phyloP scores from a whole-genome alignment of 2,888 invertebrate species.

The Nezara viridula region DNA sequence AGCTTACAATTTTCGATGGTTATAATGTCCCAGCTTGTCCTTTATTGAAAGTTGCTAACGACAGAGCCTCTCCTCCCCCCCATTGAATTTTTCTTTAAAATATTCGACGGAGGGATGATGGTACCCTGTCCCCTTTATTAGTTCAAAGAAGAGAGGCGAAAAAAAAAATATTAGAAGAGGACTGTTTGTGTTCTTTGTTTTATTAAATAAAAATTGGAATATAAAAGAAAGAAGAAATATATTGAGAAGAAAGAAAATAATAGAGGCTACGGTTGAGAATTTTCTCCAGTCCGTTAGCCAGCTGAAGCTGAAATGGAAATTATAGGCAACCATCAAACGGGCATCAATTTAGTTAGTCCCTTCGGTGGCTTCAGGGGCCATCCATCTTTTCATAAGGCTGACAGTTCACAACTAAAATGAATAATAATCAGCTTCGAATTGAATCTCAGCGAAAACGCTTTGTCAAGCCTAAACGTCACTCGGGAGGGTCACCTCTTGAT shows the following conservation, averaged over 20 bases:
- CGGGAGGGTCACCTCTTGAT: not conserved
- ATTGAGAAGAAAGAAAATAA: slow-evolving; percentile 47
- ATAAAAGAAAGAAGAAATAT: slow-evolving; percentile 40
- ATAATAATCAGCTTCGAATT: not conserved
- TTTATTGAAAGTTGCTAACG: slow-evolving; percentile 11
- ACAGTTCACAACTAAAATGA: slow-evolving; percentile 24
- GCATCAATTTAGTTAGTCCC: slow-evolving; percentile 31
- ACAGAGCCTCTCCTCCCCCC: not conserved
- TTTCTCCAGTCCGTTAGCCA: slow-evolving; percentile 8
- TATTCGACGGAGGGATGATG: not conserved
- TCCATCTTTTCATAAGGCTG: not conserved
- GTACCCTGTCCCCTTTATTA: not conserved
- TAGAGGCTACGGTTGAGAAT: not conserved
- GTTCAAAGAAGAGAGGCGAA: slow-evolving; percentile 34
- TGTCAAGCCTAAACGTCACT: not conserved
- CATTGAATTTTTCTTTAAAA: slow-evolving; percentile 3
- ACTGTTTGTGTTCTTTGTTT: slow-evolving; percentile 51
- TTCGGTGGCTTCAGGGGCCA: not conserved
- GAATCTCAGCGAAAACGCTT: not conserved
- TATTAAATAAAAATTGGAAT: slow-evolving; percentile 48
- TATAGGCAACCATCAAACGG: slow-evolving; percentile 45
- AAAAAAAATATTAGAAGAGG: slow-evolving; percentile 19
- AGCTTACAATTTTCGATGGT: not conserved
- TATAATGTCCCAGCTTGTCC: slow-evolving; percentile 4
- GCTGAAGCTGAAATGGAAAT: slow-evolving; percentile 49